Base-by-base conservation (phyloP, 2,113 vertebrate genomes). In the Nothobranchius kuhntae region DNA sequence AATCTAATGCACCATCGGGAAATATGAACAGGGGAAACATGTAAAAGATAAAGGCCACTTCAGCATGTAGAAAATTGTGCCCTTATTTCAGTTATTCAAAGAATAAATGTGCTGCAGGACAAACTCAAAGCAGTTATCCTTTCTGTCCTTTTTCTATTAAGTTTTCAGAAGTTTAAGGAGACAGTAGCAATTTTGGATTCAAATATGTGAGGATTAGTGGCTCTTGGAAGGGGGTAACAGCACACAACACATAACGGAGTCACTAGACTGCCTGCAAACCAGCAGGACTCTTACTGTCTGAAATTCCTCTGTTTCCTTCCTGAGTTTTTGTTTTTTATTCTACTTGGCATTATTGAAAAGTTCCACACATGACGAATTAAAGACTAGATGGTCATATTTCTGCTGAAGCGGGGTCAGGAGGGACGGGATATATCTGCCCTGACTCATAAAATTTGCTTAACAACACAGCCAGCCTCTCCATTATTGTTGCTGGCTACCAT, bases 401-500 rank as follows among this genome's bases (percentile, higher is more conserved):
- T 48, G 58, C 50, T 17, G 26, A 45, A 36, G 44, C 57, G 24
- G 15, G 1, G 6, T 58, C 15, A 17, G 13, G 14, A 60, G 2
- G 48, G 48, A 12, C 26, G 53, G 48, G 26, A 42, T 1, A 42
- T 45, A 40, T 68, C 53, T 15, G 12, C 42, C 61, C 47, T 51
- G 52, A 72, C 50, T 65, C 26, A 46, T 53, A 54, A 36, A 58
- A 52, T 63, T 36, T 54, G 56, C 17, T 36, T 56, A 62, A 57
- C 63, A 65, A 26, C 42, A 63, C 6, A 1, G 12, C 12, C 38
- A 8, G 21, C 35, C 50, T 57, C 57, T 14, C 40, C 45, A 15
- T 68, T 58, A 17, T 48, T 63, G 64, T 35, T 65, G 47, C 54
- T 71, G 59, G 63, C 55, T 35, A 8, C 11, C 1, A 17, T 79